A percentile compares a stretch with the other conserved stretches of the same genome.
Evolutionary conservation across 2,113 vertebrate genomes (phyloP).

Genomic region (Pelusios castaneus): DNA sequence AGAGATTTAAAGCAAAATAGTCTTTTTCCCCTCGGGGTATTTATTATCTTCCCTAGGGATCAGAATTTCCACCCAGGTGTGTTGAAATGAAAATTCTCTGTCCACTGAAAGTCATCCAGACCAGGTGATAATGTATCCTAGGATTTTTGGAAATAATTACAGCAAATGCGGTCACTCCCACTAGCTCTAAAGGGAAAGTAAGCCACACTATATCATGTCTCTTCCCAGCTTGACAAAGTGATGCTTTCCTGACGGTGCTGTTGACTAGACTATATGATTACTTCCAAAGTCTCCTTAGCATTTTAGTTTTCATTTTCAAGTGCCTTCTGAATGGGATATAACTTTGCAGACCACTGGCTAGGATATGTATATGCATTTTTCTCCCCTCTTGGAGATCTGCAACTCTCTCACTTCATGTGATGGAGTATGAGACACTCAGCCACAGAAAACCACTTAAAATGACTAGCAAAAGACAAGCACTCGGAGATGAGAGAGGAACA

Average conservation of each 20-base stretch:
- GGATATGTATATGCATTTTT: not conserved
- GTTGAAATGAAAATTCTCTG: not conserved
- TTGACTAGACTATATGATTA: not conserved
- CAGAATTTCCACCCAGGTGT: not conserved
- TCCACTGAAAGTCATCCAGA: not conserved
- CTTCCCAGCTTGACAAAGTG: not conserved
- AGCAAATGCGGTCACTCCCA: not conserved
- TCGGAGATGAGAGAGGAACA: accelerated
- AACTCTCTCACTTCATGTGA: not conserved
- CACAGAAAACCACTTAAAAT: not conserved
- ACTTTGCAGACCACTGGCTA: accelerated
- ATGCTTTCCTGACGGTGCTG: not conserved
- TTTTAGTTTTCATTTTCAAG: accelerated
- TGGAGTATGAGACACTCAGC: accelerated
- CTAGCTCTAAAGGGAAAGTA: accelerated
- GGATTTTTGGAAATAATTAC: not conserved
- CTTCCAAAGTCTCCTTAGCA: not conserved
- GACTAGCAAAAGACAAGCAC: not conserved
- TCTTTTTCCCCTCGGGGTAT: accelerated
- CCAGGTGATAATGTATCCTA: not conserved
- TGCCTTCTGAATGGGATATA: accelerated
- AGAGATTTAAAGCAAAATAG: not conserved
- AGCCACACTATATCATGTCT: accelerated
- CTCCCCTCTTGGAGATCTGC: not conserved
- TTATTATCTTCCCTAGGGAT: not conserved